Conservation (phyloP, 2,888 invertebrate species). For the Eilema caniola region DNA sequence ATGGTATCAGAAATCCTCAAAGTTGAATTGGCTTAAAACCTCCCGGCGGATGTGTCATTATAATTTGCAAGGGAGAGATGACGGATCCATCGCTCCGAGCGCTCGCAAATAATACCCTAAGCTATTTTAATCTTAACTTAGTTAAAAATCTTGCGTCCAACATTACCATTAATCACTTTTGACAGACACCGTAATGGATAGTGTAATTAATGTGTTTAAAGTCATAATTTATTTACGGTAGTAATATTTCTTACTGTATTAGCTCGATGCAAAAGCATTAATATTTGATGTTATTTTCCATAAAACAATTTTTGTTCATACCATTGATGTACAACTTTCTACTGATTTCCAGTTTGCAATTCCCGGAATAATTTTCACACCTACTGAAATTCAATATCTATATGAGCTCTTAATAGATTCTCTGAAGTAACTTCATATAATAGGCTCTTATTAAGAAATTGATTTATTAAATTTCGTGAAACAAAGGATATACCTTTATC, state of each 20-base stretch:
- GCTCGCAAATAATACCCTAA: slow-evolving; percentile 80
- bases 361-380: no score
- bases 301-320: neutral
- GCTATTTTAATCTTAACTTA: slow-evolving; percentile 87
- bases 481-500: slow-evolving; percentile 83
- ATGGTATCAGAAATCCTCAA: slow-evolving; percentile 72
- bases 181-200: slow-evolving; percentile 83
- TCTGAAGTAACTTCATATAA: slow-evolving; percentile 36
- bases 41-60: slow-evolving; percentile 85
- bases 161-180: slow-evolving; percentile 85
- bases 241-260: slow-evolving; percentile 31
- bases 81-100: slow-evolving; percentile 81
- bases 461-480: slow-evolving; percentile 74
- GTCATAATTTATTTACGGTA: slow-evolving; percentile 47
- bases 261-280: neutral
- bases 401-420: slow-evolving; percentile 6
- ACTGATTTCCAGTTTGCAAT: neutral
- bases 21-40: slow-evolving; percentile 84
- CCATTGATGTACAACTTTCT: neutral
- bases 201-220: slow-evolving; percentile 71
- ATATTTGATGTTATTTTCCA: neutral
- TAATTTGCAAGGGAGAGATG: slow-evolving; percentile 84
- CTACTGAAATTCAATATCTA: neutral
- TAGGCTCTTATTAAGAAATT: slow-evolving; percentile 60
- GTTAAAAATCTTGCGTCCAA: slow-evolving; percentile 86